Conservation (phyloP, 2,888 invertebrate species). For the Pantelozetes paolii region DNA sequence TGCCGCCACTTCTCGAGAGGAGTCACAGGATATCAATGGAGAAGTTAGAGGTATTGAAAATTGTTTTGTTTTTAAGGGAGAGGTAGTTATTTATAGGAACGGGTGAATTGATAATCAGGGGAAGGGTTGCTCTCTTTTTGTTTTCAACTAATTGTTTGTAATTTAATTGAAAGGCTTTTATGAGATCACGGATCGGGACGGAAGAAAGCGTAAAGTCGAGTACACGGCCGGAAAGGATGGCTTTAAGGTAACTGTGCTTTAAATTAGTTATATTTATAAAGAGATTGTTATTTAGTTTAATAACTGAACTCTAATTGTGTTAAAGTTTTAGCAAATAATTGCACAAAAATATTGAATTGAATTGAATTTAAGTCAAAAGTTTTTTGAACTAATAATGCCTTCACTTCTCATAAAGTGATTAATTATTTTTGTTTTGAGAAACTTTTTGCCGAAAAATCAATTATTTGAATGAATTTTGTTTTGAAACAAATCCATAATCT, state of each 20-base stretch:
- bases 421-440: neutral
- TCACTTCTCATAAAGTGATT: no score
- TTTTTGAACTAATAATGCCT: neutral
- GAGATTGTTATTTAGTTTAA: neutral
- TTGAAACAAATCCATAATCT: neutral
- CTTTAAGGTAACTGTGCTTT: conserved; percentile 21
- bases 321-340: neutral
- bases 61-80: no score
- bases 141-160: neutral
- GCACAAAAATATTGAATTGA: neutral
- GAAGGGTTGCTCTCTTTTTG: neutral
- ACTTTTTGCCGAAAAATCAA: neutral
- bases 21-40: conserved; percentile 40
- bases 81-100: no score
- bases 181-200: conserved; percentile 33
- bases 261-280: neutral
- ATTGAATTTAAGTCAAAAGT: neutral
- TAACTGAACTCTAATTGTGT: neutral
- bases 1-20: conserved; percentile 35
- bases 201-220: conserved; percentile 36
- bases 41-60: conserved; percentile 35
- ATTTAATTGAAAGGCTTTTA: conserved; percentile 29
- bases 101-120: no score
- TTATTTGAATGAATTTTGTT: neutral
- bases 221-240: conserved; percentile 41